Evolutionary conservation across 2,888 invertebrate genomes (phyloP).

Genomic region (Hirudinaria manillensis): DNA sequence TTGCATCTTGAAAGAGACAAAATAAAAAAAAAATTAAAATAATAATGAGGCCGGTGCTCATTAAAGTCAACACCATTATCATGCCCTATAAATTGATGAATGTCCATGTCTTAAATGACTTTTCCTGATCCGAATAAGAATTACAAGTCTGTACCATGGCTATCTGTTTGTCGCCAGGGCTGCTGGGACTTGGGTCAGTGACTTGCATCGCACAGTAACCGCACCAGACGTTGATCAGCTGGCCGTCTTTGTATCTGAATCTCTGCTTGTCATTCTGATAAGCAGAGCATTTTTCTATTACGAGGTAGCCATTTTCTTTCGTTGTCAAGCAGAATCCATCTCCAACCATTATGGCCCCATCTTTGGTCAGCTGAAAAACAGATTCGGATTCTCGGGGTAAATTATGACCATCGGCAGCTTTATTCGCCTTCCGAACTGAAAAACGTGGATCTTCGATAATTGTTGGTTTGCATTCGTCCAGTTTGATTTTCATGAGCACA

Average conservation of each 20-base stretch:
- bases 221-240: conserved; percentile 37
- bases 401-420: neutral
- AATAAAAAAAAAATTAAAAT: too few relatives aligned
- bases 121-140: conserved; percentile 33
- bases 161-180: conserved; percentile 39
- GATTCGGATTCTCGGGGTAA: conserved; percentile 12
- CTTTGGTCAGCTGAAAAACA: conserved; percentile 37
- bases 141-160: conserved; percentile 41
- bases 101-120: conserved; percentile 36
- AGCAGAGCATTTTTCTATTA: conserved; percentile 32
- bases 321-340: conserved; percentile 37
- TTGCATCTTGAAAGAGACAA: too few relatives aligned
- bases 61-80: too few relatives aligned
- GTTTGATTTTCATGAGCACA: conserved; percentile 31
- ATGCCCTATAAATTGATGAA: conserved; percentile 34
- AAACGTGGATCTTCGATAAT: conserved; percentile 25
- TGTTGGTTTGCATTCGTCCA: conserved; percentile 37
- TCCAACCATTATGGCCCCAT: conserved; percentile 32
- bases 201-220: conserved; percentile 41
- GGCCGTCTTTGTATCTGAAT: conserved; percentile 28
- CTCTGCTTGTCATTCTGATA: conserved; percentile 16
- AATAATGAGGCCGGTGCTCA: too few relatives aligned
- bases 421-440: neutral
- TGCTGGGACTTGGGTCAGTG: conserved; percentile 39
- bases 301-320: conserved; percentile 36